Evolutionary conservation across 1,140 invertebrate genomes (phyloP), one percentile per base, ranked within the genome.

Genomic region (Semibalanus balanoides): DNA sequence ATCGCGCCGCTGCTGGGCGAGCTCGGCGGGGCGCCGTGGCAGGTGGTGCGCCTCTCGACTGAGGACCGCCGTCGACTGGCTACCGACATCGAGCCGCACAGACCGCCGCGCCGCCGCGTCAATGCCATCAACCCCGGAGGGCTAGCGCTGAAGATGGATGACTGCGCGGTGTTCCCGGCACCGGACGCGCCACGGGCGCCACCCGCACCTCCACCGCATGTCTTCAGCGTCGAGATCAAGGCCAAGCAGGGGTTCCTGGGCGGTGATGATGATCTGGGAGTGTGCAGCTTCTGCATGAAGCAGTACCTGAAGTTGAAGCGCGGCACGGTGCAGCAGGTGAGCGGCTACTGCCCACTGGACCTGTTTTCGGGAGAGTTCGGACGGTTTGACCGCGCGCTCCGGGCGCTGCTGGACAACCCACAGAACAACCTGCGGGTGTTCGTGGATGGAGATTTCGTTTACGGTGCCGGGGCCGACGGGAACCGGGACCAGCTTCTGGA

Each of bases 361-460:
- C 75, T 81, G 28, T 81, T 82, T 64, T 79, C 77, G 31, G 81
- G 81, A 22, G 78, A 78, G 71, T 77, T 71, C 25, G 27, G n/a
- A 22, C 74, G 81, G 0, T 76, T 78, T 70, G 74, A 78, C 43
- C 43, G 72, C 43, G 80, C 81, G 51, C 30, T 81, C 0, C 74
- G 72, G 14, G 75, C 76, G 73, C 74, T 81, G 0, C 74, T 81
- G 19, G 31, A 79, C 30, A 78, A 75, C 69, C 80, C 81, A 1
- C 81, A 82, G 71, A 81, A 81, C 73, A 80, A 81, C 74, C 80
- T 81, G 31, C 77, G 81, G 30, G 75, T 81, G 5, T 81, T 81
- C 73, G 30, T 74, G 25, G 76, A 81, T 74, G 74, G 77, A 19
- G 28, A 74, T 25, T 75, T 79, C 3, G 73, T 80, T 35, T 81